Evolutionary conservation across 2,797 vertebrate species (phyloP).

Genomic region (Myotis planiceps): DNA sequence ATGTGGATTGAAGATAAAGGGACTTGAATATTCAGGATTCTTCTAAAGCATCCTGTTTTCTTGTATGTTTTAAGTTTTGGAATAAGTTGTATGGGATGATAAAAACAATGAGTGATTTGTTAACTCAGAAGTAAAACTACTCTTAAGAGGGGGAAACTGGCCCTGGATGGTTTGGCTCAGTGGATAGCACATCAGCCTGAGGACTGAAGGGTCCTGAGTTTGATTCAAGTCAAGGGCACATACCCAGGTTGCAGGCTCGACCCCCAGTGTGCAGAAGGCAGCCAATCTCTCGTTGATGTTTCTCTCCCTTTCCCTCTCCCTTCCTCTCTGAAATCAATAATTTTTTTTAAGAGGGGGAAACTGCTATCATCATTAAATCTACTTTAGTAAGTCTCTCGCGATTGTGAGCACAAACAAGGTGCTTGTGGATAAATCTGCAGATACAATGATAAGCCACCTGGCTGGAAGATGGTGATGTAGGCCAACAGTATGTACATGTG

Average conservation of each 20-base stretch:
- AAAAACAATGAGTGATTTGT: slow-evolving; percentile 29
- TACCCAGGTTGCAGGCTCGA: too few species aligned
- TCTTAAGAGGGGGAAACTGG: neutral
- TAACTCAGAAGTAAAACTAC: slow-evolving; percentile 20
- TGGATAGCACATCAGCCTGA: too few species aligned
- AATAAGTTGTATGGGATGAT: slow-evolving; percentile 13
- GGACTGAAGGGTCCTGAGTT: too few species aligned
- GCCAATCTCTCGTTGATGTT: too few species aligned
- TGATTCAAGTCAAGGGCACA: too few species aligned
- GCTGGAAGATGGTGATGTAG: slow-evolving; percentile 27
- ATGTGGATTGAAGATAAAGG: slow-evolving; percentile 7
- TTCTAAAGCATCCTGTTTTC: slow-evolving; percentile 25
- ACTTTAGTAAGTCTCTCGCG: slow-evolving; percentile 10
- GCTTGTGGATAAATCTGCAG: neutral
- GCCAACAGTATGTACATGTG: slow-evolving; percentile 21
- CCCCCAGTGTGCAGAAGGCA: too few species aligned
- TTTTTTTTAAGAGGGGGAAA: neutral
- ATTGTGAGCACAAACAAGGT: slow-evolving; percentile 24
- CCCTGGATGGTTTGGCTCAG: too few species aligned
- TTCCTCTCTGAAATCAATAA: too few species aligned
- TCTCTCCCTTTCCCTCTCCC: too few species aligned
- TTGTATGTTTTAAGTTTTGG: slow-evolving; percentile 29
- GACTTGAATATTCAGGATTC: slow-evolving; percentile 21
- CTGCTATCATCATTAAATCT: neutral
- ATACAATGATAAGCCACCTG: neutral